Evolutionary conservation across 1,140 invertebrate genomes (phyloP).

Genomic region (Hydropsyche tenuis): DNA sequence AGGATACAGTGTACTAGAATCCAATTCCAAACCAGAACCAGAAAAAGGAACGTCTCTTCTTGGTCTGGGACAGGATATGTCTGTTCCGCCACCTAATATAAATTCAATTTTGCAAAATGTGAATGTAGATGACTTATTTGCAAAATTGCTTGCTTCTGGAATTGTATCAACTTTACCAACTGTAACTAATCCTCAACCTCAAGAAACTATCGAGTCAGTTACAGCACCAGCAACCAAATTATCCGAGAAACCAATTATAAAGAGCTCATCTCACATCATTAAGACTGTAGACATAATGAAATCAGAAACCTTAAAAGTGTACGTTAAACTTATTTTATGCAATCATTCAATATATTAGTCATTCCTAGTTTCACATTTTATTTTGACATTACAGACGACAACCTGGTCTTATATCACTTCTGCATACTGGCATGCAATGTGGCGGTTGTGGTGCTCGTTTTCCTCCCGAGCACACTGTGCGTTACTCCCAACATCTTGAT

Average conservation of each 20-base stretch:
- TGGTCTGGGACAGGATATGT: slow-evolving; percentile 54
- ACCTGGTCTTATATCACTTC: slow-evolving; percentile 67
- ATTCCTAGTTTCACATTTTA: background rate
- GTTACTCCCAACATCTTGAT: slow-evolving; percentile 92
- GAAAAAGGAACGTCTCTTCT: slow-evolving; percentile 52
- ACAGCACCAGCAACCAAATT: background rate
- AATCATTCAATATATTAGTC: background rate
- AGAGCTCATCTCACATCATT: slow-evolving; percentile 55
- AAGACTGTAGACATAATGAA: slow-evolving; percentile 70
- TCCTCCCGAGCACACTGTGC: slow-evolving; percentile 83
- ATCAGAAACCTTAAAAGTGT: slow-evolving; percentile 78
- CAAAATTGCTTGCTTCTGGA: slow-evolving; percentile 83
- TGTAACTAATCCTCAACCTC: slow-evolving; percentile 28
- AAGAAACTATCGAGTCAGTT: background rate
- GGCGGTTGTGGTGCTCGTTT: slow-evolving; percentile 92
- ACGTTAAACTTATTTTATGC: slow-evolving; percentile 52
- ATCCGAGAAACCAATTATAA: slow-evolving; percentile 11
- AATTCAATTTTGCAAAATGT: slow-evolving; percentile 58
- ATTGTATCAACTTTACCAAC: slow-evolving; percentile 68
- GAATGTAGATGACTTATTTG: slow-evolving; percentile 83
- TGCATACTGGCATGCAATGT: slow-evolving; percentile 93
- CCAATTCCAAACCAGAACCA: slow-evolving; percentile 41
- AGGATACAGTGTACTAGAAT: slow-evolving; percentile 60
- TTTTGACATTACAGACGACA: slow-evolving; percentile 65
- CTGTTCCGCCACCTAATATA: slow-evolving; percentile 52